Evolutionary conservation across 2,113 vertebrate species (phyloP), one percentile per base, ranked within the genome.

Genomic region (Phoenicopterus ruber): DNA sequence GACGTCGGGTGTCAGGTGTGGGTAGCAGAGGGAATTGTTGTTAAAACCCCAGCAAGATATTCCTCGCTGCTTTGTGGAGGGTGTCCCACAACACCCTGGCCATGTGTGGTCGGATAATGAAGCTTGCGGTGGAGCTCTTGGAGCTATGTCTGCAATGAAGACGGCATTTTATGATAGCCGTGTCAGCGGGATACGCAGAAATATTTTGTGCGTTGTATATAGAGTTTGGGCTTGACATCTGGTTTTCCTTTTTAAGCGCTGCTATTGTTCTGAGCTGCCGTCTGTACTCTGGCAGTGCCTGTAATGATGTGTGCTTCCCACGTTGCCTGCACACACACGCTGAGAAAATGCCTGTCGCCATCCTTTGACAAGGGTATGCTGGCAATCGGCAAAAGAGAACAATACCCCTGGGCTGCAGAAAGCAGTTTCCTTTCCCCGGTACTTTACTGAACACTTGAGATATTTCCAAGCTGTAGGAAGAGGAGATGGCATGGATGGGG

Each of bases 91-190:
- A 3, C 0, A 0, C 17, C 54, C 42, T 70, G 67, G 42, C 55
- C 2, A 0, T 5, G 26, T n/a, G 36, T 6, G 9, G 36, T 77
- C 2, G 2, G 40, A 24, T 70, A 22, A 17, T 3, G 15, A 42
- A 55, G 54, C 52, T 67, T 62, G 19, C 0, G 4, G 29, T 44
- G 36, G 54, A 79, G 77, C 31, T 94, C 12, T 70, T 61, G 52
- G 24, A 82, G 66, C 49, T 36, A 2, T 6, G 2, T 65, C 65
- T 93, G 57, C 58, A 57, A 50, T 3, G 28, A 71, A 65, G 44
- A 14, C 1, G 11, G 50, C 66, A 20, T 86, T 88, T 74, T 54
- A 11, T 20, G 11, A 52, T 55, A 18, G 42, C 3, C 2, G 4
- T 65, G 77, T 71, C 82, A 81, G 55, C 3, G 11, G 77, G 77